phyloP scores from a whole-genome alignment of 2,113 vertebrate genomes.

The Muscicapa adusta region DNA sequence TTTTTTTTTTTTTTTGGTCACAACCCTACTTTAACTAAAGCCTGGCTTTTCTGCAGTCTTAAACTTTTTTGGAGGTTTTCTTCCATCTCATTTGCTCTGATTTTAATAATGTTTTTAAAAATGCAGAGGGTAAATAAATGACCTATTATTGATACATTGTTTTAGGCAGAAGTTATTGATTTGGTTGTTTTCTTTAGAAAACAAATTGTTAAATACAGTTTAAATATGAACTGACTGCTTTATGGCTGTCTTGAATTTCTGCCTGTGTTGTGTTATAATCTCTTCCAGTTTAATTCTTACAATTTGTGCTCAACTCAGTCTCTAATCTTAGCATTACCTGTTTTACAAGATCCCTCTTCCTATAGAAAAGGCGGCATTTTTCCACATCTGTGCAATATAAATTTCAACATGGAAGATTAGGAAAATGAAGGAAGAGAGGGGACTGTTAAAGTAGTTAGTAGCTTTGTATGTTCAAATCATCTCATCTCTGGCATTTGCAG shows the following conservation, averaged over 20 bases:
- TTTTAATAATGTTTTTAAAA: not conserved
- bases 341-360: not conserved
- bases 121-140: not conserved
- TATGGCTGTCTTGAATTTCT: not conserved
- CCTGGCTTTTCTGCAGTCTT: not conserved
- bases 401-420: not conserved
- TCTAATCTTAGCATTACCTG: not conserved
- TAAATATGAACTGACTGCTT: not conserved
- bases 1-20: not conserved
- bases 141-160: fast-evolving
- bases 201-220: not conserved
- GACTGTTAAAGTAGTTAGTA: not conserved
- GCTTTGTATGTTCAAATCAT: not conserved
- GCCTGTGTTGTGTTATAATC: not conserved
- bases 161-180: not conserved
- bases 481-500: not conserved
- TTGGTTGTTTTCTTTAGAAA: not conserved
- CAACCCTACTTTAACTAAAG: not conserved
- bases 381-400: not conserved
- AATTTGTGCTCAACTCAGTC: not conserved
- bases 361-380: not conserved
- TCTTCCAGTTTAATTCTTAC: not conserved
- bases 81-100: not conserved
- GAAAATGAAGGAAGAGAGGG: not conserved
- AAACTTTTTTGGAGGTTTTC: not conserved